Base-by-base conservation (phyloP, 2,113 vertebrate species). In the Urocynchramus pylzowi region DNA sequence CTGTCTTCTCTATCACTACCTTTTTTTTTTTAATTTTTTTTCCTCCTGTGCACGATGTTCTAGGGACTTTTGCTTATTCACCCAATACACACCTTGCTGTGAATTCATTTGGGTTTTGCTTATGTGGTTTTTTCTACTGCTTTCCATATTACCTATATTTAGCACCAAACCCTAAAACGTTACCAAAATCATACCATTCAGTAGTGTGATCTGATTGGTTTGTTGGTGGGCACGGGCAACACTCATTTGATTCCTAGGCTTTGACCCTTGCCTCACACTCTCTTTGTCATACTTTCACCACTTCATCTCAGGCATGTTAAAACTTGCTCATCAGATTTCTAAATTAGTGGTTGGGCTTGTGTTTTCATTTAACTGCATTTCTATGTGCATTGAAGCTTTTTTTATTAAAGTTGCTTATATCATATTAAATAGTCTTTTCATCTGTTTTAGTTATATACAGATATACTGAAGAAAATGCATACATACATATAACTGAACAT, bases 71-170 rank as follows among this genome's bases (percentile, higher is more conserved):
- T n/a, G 8, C 7, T 37, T 65, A 41, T 50, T 59, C 10, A 35
- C 6, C 16, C 50, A 69, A 37, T 15, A 18, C 6, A 77, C 10
- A 5, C 1, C 1, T 45, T 82, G 14, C 16, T 50, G n/a, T 35
- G 28, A 74, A 60, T 45, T 70, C 31, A 22, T 35, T 23, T 14
- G 14, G 3, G 13, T 4, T 22, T n/a, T 56, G 10, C 16, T 76
- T 23, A 10, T 13, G 19, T 78, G 15, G 1, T 0, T 14, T 39
- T 52, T 7, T 0, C 30, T 31, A 50, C 39, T 22, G 6, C 15
- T 91, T 81, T 85, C 11, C 4, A n/a, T 16, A 9, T 65, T 50
- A n/a, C 22, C 41, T 20, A 7, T 47, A 35, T 39, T 50, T 20
- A 82, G 33, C 56, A 37, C 7, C 19, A 75, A n/a, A 47, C 26